A percentile compares a stretch with the other conserved stretches of the same genome.
Evolutionary conservation across 2,888 invertebrate genomes (phyloP).

Genomic region (Teinopalpus imperialis): DNA sequence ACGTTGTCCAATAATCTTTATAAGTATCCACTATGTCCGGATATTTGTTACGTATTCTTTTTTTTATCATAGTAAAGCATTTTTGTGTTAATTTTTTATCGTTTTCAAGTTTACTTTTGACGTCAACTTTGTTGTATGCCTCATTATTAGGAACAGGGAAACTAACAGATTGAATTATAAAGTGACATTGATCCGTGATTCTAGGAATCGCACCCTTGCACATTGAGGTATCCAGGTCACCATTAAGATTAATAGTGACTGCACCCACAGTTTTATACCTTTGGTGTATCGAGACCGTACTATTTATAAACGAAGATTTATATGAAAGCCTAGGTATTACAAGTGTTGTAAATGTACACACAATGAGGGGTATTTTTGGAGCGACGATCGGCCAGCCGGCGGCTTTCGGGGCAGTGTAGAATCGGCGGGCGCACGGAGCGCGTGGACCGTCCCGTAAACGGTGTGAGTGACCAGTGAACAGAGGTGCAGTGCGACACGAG

Average conservation of each 20-base stretch:
- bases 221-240: constrained; percentile 35
- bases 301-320: constrained; percentile 70
- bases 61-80: too few species aligned
- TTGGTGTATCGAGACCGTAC: constrained; percentile 35
- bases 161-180: neutral
- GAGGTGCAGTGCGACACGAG: constrained; percentile 46
- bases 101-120: neutral
- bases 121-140: neutral
- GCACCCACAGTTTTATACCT: constrained; percentile 40
- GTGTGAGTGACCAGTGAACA: constrained; percentile 47
- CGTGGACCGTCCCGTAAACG: constrained; percentile 48
- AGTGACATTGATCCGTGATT: neutral
- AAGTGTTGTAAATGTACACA: constrained; percentile 71
- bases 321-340: constrained; percentile 64
- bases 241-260: constrained; percentile 47
- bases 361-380: constrained; percentile 75
- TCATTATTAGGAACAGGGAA: too few species aligned
- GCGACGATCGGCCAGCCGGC: constrained; percentile 51
- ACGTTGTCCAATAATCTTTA: too few species aligned
- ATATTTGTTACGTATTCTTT: too few species aligned
- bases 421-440: constrained; percentile 55
- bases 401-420: constrained; percentile 53
- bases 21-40: too few species aligned
- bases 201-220: neutral
- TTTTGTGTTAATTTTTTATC: too few species aligned